A percentile compares a stretch with the other conserved stretches of the same genome.
Evolutionary conservation across 2,797 vertebrate species (phyloP).

Genomic region (Bradypodion ventrale): DNA sequence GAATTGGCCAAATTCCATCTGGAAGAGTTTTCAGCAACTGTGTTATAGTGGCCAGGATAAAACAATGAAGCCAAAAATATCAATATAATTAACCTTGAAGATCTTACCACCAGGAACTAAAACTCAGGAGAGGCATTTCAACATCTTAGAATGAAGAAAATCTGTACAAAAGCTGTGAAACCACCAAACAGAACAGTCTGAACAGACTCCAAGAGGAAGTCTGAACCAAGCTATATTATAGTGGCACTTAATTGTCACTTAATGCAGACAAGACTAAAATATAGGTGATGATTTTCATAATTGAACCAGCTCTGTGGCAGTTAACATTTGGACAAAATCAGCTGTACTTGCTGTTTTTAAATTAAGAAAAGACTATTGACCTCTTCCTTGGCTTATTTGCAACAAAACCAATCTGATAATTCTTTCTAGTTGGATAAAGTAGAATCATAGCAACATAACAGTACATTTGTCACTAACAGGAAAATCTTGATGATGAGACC

Average conservation of each 20-base stretch:
- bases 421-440: not conserved
- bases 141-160: too few relatives aligned
- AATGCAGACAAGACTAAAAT: not conserved
- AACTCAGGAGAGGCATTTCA: too few relatives aligned
- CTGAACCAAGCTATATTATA: not conserved
- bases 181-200: too few relatives aligned
- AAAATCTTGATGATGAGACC: not conserved
- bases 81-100: too few relatives aligned
- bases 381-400: not conserved
- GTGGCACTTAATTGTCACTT: not conserved
- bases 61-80: too few relatives aligned
- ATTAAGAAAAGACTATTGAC: not conserved
- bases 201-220: too few relatives aligned
- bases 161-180: too few relatives aligned
- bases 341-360: not conserved
- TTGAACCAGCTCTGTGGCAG: slow-evolving; percentile 1
- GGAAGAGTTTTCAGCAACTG: too few relatives aligned
- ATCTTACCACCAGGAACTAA: too few relatives aligned
- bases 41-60: too few relatives aligned
- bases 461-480: too few relatives aligned
- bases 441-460: not conserved
- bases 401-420: not conserved
- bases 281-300: not conserved
- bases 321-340: not conserved
- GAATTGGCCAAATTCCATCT: not conserved